Evolutionary conservation across 2,113 vertebrate genomes (phyloP).

Genomic region (Osmerus eperlanus): DNA sequence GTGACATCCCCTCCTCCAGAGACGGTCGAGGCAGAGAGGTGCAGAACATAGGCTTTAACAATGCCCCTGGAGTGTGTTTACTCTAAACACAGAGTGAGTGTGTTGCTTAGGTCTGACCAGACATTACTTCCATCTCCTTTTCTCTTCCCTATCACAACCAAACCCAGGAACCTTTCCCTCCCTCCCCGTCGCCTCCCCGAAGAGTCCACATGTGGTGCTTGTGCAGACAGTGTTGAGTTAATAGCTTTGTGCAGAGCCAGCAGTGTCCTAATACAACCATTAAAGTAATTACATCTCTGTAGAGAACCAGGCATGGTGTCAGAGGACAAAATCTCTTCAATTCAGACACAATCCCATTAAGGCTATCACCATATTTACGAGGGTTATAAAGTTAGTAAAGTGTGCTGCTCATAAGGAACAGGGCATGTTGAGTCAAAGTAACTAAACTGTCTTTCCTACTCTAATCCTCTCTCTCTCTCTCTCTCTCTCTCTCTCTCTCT

Average conservation of each 20-base stretch:
- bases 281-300: conserved; percentile 30
- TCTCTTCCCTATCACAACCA: not conserved
- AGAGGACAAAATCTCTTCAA: conserved; percentile 6
- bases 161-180: not conserved
- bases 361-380: conserved; percentile 17
- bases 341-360: conserved; percentile 30
- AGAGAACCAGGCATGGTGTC: conserved; percentile 14
- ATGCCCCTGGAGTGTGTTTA: conserved; percentile 26
- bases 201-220: not conserved
- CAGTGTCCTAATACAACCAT: conserved; percentile 25
- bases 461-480: not conserved
- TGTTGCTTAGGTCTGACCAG: not conserved
- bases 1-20: no score
- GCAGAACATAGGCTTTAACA: conserved; percentile 4
- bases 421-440: not conserved
- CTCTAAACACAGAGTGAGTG: conserved; percentile 13
- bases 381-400: not conserved
- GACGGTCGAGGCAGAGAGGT: no score
- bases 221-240: not conserved
- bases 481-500: not conserved
- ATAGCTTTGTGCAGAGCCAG: not conserved
- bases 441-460: not conserved
- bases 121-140: not conserved
- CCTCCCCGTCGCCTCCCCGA: not conserved
- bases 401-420: not conserved